Evolutionary conservation across 2,888 invertebrate genomes (phyloP).

Genomic region (Aporophyla nigra): DNA sequence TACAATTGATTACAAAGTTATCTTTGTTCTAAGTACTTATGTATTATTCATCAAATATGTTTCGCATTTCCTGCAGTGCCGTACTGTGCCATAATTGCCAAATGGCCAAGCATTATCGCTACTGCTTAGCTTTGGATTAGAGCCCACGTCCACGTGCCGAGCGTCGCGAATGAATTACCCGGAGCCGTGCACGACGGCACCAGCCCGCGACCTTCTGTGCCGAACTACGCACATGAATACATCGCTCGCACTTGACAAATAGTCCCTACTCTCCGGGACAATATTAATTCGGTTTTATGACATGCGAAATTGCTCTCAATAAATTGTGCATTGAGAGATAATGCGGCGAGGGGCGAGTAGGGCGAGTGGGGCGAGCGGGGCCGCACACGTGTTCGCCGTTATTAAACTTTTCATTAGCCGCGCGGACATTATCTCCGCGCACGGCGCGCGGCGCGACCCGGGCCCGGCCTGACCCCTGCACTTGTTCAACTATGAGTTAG

Average conservation of each 20-base stretch:
- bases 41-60: slow-evolving; percentile 41
- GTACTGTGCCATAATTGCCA: slow-evolving; percentile 19
- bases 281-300: slow-evolving; percentile 90
- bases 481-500: slow-evolving; percentile 71
- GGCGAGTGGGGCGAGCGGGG: slow-evolving; percentile 37
- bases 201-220: slow-evolving; percentile 23
- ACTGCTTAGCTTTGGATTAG: slow-evolving; percentile 22
- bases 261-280: slow-evolving; percentile 44
- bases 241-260: slow-evolving; percentile 52
- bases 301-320: slow-evolving; percentile 90
- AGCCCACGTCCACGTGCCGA: slow-evolving; percentile 47
- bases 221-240: slow-evolving; percentile 15
- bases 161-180: slow-evolving; percentile 55
- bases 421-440: slow-evolving; percentile 68
- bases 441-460: slow-evolving; percentile 16
- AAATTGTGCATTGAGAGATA: slow-evolving; percentile 84
- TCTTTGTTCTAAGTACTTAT: not conserved
- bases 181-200: slow-evolving; percentile 55
- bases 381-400: slow-evolving; percentile 84
- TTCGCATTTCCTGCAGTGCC: slow-evolving; percentile 36
- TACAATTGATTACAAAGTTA: slow-evolving; percentile 18
- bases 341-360: slow-evolving; percentile 51
- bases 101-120: slow-evolving; percentile 30
- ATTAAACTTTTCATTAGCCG: slow-evolving; percentile 88
- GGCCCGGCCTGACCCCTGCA: slow-evolving; percentile 70